These are phyloP conservation scores for Notolepis coatsorum DNA, from an alignment of 2,797 vertebrate species.

Conservation along the genomic window DNA sequence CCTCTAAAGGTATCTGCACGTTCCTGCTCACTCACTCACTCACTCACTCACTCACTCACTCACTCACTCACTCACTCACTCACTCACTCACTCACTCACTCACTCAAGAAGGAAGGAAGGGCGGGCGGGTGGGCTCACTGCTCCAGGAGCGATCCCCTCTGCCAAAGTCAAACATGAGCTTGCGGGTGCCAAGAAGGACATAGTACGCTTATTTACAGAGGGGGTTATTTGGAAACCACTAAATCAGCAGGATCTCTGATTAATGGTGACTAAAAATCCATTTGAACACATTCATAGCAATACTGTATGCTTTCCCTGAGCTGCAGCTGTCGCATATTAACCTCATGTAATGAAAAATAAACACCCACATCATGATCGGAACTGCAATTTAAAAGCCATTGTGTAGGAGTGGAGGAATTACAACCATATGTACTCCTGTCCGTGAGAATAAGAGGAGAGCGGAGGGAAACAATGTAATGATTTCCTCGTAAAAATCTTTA, in stretches of 20 bases:
- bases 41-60: no score
- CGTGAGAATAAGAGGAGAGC: slow-evolving; percentile 21
- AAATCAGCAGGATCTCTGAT: slow-evolving; percentile 55
- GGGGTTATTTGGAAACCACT: slow-evolving; percentile 41
- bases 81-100: no score
- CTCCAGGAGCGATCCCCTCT: slow-evolving; percentile 32
- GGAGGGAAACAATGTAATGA: slow-evolving; percentile 32
- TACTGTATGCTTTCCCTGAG: slow-evolving; percentile 48
- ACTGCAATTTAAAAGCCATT: slow-evolving; percentile 66
- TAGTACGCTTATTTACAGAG: neutral
- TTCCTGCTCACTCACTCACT: no score
- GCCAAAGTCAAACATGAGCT: slow-evolving; percentile 48
- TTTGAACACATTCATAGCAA: slow-evolving; percentile 59
- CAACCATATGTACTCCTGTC: slow-evolving; percentile 66
- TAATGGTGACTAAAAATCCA: slow-evolving; percentile 63
- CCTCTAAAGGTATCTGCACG: no score
- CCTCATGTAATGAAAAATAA: slow-evolving; percentile 76
- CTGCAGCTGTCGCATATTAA: slow-evolving; percentile 74
- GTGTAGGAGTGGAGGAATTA: slow-evolving; percentile 52
- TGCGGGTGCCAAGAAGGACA: slow-evolving; percentile 36
- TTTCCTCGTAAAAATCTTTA: slow-evolving; percentile 9
- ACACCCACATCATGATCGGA: slow-evolving; percentile 69
- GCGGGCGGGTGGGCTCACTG: no score
- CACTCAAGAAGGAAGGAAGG: no score
- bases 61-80: no score